Evolutionary conservation across 2,888 invertebrate species (phyloP).

Genomic region (Cyrtodaria siliqua): DNA sequence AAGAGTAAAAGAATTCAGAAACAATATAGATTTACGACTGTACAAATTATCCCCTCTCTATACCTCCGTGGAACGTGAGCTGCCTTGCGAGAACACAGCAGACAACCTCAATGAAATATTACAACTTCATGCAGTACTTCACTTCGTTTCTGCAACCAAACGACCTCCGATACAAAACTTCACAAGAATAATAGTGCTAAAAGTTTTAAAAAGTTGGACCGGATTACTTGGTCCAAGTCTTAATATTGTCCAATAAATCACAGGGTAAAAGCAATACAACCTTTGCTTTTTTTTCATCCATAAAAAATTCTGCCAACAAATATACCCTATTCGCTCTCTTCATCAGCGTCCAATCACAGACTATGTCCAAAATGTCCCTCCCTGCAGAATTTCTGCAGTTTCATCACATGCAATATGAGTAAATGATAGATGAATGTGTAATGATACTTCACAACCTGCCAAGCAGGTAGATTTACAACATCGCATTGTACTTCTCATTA

Average conservation of each 20-base stretch:
- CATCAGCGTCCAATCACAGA: too few species aligned
- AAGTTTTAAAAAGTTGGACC: background rate
- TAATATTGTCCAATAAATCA: background rate
- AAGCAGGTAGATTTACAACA: too few species aligned
- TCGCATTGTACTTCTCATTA: too few species aligned
- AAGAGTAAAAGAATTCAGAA: too few species aligned
- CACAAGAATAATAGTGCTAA: background rate
- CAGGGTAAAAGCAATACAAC: background rate
- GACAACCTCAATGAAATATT: constrained; percentile 16
- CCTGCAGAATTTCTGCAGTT: too few species aligned
- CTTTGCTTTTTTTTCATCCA: background rate
- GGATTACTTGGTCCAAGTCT: background rate
- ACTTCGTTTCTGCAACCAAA: constrained; percentile 10
- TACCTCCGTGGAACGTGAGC: constrained; percentile 48
- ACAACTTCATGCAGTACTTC: constrained; percentile 1
- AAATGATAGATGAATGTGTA: too few species aligned
- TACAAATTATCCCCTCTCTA: constrained; percentile 44
- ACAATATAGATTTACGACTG: constrained; percentile 9
- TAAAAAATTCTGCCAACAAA: background rate
- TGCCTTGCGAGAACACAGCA: constrained; percentile 52
- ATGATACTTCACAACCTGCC: too few species aligned
- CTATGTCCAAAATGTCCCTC: too few species aligned
- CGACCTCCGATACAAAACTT: constrained; percentile 27
- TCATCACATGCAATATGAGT: too few species aligned
- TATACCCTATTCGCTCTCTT: background rate